Evolutionary conservation across 2,797 vertebrate genomes (phyloP), one percentile per base, ranked within the genome.

Genomic region (Halcyon smyrnensis): DNA sequence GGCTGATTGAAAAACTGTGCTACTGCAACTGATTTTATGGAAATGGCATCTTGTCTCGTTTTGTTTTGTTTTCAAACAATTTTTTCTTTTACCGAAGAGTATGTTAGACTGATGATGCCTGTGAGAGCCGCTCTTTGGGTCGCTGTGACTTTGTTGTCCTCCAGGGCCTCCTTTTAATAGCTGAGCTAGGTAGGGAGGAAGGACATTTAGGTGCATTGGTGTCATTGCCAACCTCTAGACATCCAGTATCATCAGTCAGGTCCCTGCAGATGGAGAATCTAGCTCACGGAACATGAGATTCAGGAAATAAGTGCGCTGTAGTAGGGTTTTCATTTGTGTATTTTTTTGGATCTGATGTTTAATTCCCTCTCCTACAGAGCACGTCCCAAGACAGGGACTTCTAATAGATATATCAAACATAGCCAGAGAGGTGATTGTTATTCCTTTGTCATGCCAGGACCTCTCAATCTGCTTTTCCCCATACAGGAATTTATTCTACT

Each of bases 401-500:
- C 74, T 92, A 48, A 63, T 17, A 84, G 56, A 76, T 86, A 41
- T 28, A 83, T 64, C 85, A 94, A 79, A 82, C 59, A 24, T 73
- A 89, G 67, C 70, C 59, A 92, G 63, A 89, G 60, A 93, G 51
- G 20, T 90, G 73, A 78, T 91, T 94, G 89, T 91, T 82, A 86
- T 93, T 82, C 39, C 88, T 86, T 78, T 12, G 27, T 36, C 34
- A n/a, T 46, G 54, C 81, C 39, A 90, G 39, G 45, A 90, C 28
- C 24, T 90, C 70, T 95, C 64, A 79, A 23, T 92, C 81, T 90
- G 45, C 39, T 89, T 92, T 86, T 87, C 67, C 63, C 74, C 14
- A 28, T 63, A 69, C 27, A 96, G 54, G 59, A 89, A 74, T 94
- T 87, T 82, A 92, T 96, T 87, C 51, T 89, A 7, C 77, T 95